These are phyloP conservation scores for Pseudochaenichthys georgianus DNA, from an alignment of 2,797 vertebrate species.

Conservation along the genomic window DNA sequence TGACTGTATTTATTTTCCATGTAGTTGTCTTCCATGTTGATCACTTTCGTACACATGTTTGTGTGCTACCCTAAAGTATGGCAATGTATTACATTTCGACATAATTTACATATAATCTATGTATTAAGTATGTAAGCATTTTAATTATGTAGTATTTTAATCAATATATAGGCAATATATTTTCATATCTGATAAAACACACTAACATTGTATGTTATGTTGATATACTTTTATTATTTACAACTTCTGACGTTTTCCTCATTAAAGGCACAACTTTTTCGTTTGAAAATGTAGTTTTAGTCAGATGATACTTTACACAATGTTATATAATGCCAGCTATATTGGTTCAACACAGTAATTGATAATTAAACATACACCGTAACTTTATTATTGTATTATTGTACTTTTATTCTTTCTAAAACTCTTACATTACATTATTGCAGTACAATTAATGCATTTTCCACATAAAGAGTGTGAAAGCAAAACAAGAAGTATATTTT, in stretches of 20 bases:
- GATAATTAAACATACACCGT: neutral
- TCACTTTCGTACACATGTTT: too few species aligned
- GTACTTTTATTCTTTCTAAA: neutral
- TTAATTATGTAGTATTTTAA: neutral
- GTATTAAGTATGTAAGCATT: neutral
- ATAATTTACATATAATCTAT: neutral
- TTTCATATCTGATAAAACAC: neutral
- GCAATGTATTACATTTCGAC: too few species aligned
- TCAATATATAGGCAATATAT: neutral
- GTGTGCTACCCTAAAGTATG: too few species aligned
- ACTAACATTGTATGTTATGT: neutral
- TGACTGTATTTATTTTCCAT: too few species aligned
- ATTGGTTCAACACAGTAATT: neutral
- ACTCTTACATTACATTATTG: neutral
- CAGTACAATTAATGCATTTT: neutral
- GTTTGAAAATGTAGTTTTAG: neutral
- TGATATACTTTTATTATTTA: neutral
- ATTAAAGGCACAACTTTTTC: neutral
- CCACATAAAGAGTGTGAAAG: neutral
- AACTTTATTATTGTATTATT: neutral
- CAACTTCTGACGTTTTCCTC: neutral
- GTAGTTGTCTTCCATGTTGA: too few species aligned
- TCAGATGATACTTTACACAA: neutral
- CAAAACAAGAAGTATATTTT: neutral
- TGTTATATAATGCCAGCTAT: neutral